Evolutionary conservation across 2,888 invertebrate species (phyloP), one percentile per base, ranked within the genome.

Genomic region (Boloria euphrosyne): DNA sequence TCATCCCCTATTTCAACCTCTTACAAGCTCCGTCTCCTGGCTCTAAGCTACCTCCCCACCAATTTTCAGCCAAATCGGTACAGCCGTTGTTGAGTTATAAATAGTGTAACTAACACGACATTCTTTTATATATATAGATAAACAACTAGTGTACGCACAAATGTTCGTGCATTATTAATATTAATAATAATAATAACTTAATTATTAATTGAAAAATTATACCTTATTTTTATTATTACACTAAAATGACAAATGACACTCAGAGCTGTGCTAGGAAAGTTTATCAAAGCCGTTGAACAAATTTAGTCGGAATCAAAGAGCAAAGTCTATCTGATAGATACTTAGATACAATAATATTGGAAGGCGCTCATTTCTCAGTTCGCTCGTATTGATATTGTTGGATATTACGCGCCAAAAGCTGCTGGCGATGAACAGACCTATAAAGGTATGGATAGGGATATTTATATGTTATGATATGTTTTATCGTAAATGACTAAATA

Each of bases 371-470:
- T 90, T 90, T 90, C 91, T 90, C 89, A 90, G 90, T 85, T 89
- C 83, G 86, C 81, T 81, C 85, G 85, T 91, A 90, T 90, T 91
- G 91, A 90, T 91, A 90, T 90, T 90, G 90, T 90, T 83, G 80
- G 88, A 89, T 90, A 90, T 90, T 90, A 90, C 89, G 83, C 81
- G 88, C 89, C 90, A 81, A 90, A 90, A 90, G 89, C 90, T 87
- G 82, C 80, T 83, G 77, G 79, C 76, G 70, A 65, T 68, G 67
- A 14, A 73, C 53, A 81, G 81, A 69, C 27, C 62, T 73, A 65
- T 0, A 51, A 72, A 68, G 17, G 14, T 62, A 17, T 76, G 79
- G 75, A 78, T 51, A 38, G 10, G 62, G 10, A 46, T 5, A 18
- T 13, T 22, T 53, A 44, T 7, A 43, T 53, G 7, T 44, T 13